These are phyloP conservation scores for Anguilla obscura DNA, from an alignment of 2,797 vertebrate species.

Conservation along the genomic window DNA sequence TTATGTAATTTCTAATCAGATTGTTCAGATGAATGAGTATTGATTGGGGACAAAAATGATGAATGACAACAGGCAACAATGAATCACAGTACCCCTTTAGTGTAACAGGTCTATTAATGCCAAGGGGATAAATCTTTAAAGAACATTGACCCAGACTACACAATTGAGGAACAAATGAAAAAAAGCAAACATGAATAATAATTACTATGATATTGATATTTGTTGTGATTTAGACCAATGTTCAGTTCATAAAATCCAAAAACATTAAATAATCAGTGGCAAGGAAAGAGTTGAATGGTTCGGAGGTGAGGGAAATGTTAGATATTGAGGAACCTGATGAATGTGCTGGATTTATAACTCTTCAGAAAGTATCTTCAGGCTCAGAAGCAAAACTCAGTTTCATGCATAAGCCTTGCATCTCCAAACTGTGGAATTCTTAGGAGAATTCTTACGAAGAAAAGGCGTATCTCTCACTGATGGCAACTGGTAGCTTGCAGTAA, in stretches of 20 bases:
- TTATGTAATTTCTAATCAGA: background rate
- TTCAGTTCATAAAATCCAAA: background rate
- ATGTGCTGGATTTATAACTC: background rate
- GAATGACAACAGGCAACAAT: background rate
- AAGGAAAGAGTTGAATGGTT: background rate
- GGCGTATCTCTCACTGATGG: background rate
- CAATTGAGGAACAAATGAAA: background rate
- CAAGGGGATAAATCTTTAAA: constrained; percentile 1
- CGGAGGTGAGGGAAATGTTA: background rate
- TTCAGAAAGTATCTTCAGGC: background rate
- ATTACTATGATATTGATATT: background rate
- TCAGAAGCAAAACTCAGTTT: background rate
- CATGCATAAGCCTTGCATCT: too few species aligned
- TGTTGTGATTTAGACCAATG: background rate
- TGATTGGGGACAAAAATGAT: background rate
- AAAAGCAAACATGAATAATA: background rate
- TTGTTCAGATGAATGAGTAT: background rate
- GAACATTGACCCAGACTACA: background rate
- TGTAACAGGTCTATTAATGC: background rate
- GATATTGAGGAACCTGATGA: background rate
- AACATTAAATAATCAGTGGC: background rate
- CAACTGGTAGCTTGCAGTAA: too few species aligned
- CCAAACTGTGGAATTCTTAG: too few species aligned
- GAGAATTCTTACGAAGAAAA: background rate
- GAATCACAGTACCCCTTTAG: background rate